Percentiles rank a stretch among this genome's conserved stretches.
These are phyloP conservation scores for Plestiodon gilberti DNA, from an alignment of 2,113 vertebrate species.

Conservation along the genomic window DNA sequence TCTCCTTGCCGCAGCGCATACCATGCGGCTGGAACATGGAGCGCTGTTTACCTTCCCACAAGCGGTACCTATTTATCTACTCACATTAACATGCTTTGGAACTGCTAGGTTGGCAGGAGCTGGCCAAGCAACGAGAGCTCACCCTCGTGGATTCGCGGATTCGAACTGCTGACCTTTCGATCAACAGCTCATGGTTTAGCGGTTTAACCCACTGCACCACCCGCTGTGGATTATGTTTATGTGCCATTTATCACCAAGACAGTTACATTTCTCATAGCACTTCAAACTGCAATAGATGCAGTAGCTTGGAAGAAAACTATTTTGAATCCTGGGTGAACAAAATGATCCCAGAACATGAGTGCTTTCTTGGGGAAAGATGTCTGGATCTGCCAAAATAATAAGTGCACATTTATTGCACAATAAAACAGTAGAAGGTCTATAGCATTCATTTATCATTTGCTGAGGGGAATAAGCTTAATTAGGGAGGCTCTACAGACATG, in stretches of 20 bases:
- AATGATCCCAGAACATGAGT: neutral
- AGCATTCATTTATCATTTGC: constrained; percentile 2
- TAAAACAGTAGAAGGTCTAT: neutral
- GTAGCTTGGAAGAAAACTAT: neutral
- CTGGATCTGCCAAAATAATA: neutral
- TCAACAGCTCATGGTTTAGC: too few relatives aligned
- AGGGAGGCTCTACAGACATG: neutral
- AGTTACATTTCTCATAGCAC: neutral
- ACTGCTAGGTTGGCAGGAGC: too few relatives aligned
- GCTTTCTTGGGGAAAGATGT: neutral
- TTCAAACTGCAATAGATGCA: neutral
- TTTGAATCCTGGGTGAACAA: neutral
- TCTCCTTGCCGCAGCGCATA: too few relatives aligned
- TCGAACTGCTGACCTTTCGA: too few relatives aligned
- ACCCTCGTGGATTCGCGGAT: too few relatives aligned
- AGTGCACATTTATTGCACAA: neutral
- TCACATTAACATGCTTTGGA: too few relatives aligned
- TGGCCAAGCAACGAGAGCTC: too few relatives aligned
- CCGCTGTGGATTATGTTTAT: too few relatives aligned
- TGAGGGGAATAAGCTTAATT: neutral
- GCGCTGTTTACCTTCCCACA: too few relatives aligned
- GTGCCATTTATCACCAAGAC: neutral
- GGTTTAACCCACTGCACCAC: too few relatives aligned
- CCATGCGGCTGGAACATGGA: too few relatives aligned
- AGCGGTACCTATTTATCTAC: too few relatives aligned